These are phyloP conservation scores for Ips typographus DNA, from an alignment of 1,140 invertebrate species.

Conservation along the genomic window DNA sequence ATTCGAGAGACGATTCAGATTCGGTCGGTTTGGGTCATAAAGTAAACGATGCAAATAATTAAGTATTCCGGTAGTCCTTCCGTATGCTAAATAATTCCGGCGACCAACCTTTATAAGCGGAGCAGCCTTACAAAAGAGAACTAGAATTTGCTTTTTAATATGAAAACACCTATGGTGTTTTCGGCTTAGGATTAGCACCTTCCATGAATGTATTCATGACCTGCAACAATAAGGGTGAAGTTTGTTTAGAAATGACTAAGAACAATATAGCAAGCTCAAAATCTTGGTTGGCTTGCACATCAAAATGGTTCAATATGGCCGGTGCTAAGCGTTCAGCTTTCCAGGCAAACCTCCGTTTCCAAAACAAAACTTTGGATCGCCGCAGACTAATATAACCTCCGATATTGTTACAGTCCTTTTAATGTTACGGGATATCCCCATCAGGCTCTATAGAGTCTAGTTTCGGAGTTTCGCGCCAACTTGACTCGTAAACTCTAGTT, in stretches of 20 bases:
- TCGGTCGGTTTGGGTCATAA: conserved; percentile 29
- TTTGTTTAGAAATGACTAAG: too few species aligned
- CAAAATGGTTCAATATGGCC: conserved; percentile 20
- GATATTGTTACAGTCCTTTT: conserved; percentile 35
- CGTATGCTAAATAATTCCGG: conserved; percentile 34
- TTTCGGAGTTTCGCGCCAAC: conserved; percentile 1
- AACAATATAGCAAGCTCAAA: too few species aligned
- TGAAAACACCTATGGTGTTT: conserved; percentile 18
- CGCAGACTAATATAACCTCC: conserved; percentile 34
- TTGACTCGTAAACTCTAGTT: too few species aligned
- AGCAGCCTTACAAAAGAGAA: conserved; percentile 7
- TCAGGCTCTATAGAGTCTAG: conserved; percentile 18
- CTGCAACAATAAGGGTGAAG: too few species aligned
- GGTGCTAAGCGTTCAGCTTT: conserved; percentile 20
- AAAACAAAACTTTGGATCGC: conserved; percentile 35
- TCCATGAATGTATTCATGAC: not conserved
- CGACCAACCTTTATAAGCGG: conserved; percentile 15
- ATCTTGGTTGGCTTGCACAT: too few species aligned
- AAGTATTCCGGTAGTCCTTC: conserved; percentile 38
- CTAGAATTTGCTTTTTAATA: conserved; percentile 22
- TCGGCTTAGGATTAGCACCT: conserved; percentile 12
- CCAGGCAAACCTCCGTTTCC: conserved; percentile 25
- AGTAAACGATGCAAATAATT: conserved; percentile 38
- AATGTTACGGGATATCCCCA: conserved; percentile 31
- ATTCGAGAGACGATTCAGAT: conserved; percentile 31